Conservation (phyloP, 2,113 vertebrate genomes). For the Gasterosteus aculeatus region DNA sequence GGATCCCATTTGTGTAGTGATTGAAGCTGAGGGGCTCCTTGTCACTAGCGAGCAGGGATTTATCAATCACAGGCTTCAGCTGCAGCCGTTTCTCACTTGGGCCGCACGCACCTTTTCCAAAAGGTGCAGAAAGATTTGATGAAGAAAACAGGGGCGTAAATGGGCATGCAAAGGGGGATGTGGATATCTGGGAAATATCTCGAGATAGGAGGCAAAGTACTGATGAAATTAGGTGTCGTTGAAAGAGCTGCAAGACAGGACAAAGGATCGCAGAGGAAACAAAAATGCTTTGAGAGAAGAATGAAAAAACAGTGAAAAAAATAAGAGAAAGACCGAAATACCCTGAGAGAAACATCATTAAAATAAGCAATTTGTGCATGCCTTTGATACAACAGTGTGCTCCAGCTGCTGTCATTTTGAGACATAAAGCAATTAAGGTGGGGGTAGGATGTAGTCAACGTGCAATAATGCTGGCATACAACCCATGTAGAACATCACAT, state of each 20-base stretch:
- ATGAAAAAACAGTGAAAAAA: constrained; percentile 14
- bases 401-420: constrained; percentile 50
- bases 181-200: constrained; percentile 33
- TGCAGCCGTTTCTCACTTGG: constrained; percentile 42
- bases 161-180: constrained; percentile 22
- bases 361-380: constrained; percentile 41
- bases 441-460: constrained; percentile 36
- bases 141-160: constrained; percentile 39
- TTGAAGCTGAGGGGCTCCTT: constrained; percentile 57
- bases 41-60: constrained; percentile 62
- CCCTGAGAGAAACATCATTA: constrained; percentile 49
- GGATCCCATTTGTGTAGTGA: constrained; percentile 56
- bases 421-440: constrained; percentile 51
- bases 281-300: constrained; percentile 8
- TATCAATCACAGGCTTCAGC: constrained; percentile 70
- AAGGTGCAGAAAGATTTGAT: constrained; percentile 34
- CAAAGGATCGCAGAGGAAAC: constrained; percentile 8
- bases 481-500: constrained; percentile 50
- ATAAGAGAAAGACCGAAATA: constrained; percentile 26
- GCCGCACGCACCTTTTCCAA: neutral
- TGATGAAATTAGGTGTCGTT: constrained; percentile 11
- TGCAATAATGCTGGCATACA: constrained; percentile 36
- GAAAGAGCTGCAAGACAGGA: neutral
- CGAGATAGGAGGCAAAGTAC: neutral
- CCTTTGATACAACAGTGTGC: constrained; percentile 19